Conservation (phyloP, 2,888 invertebrate genomes). For the Lepidochitona cinerea region DNA sequence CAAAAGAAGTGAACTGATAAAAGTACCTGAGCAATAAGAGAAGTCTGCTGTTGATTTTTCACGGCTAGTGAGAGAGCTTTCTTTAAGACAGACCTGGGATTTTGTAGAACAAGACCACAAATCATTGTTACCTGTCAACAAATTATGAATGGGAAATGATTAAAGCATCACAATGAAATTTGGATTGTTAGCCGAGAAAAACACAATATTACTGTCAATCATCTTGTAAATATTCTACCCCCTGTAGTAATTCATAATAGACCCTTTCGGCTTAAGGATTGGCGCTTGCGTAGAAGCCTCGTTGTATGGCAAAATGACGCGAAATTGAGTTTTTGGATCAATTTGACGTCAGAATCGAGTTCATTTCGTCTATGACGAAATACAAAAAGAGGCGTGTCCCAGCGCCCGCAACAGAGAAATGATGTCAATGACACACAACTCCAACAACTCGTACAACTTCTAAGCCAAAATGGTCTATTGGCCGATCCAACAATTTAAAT, state of each 20-base stretch:
- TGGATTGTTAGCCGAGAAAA: background rate
- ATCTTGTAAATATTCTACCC: too few relatives aligned
- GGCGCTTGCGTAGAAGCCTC: too few relatives aligned
- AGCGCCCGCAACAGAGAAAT: too few relatives aligned
- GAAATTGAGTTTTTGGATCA: too few relatives aligned
- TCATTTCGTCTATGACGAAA: too few relatives aligned
- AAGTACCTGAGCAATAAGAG: background rate
- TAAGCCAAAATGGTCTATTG: too few relatives aligned
- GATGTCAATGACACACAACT: too few relatives aligned
- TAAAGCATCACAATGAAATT: background rate
- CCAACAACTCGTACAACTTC: too few relatives aligned
- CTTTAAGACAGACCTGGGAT: background rate
- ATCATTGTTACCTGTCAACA: background rate
- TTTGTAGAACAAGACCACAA: background rate
- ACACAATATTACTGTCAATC: background rate
- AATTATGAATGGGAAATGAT: background rate
- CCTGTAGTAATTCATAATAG: too few relatives aligned
- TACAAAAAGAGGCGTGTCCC: too few relatives aligned
- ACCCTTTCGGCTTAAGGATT: too few relatives aligned
- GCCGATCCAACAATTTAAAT: background rate
- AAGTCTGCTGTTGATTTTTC: background rate
- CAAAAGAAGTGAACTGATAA: background rate
- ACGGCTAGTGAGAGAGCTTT: background rate
- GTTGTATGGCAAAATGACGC: background rate
- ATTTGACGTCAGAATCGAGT: too few relatives aligned